These are phyloP conservation scores for Odobenus rosmarus DNA, from an alignment of 2,113 vertebrate genomes.

Conservation along the genomic window DNA sequence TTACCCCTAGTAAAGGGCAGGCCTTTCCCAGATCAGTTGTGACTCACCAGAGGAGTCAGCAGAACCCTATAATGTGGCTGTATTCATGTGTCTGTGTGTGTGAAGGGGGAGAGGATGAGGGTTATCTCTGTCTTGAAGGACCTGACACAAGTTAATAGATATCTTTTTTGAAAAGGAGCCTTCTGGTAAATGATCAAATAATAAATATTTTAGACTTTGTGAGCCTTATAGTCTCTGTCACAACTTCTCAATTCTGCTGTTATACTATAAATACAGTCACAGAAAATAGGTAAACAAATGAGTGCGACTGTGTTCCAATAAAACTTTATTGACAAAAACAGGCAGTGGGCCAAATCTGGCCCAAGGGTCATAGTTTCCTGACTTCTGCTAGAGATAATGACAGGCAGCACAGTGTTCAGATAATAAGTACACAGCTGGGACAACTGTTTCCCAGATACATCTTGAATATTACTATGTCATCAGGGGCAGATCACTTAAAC, in stretches of 20 bases:
- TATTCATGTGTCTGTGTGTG: too few species aligned
- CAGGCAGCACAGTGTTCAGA: not conserved
- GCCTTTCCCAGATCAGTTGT: not conserved
- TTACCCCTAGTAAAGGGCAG: not conserved
- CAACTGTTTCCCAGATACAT: not conserved
- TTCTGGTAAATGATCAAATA: not conserved
- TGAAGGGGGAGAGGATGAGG: rapidly evolving
- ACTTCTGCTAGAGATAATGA: not conserved
- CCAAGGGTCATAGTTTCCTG: not conserved
- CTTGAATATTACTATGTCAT: not conserved
- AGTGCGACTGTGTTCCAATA: not conserved
- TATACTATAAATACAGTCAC: not conserved
- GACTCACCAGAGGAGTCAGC: not conserved
- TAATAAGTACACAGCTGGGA: not conserved
- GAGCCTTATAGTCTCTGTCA: not conserved
- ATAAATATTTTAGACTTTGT: not conserved
- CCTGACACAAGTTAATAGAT: not conserved
- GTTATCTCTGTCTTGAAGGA: not conserved
- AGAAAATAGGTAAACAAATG: not conserved
- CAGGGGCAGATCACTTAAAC: not conserved
- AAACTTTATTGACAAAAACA: not conserved
- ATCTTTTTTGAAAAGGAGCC: not conserved
- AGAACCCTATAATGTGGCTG: not conserved
- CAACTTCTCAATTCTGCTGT: not conserved
- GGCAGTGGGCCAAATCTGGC: not conserved